Evolutionary conservation across 2,113 vertebrate genomes (phyloP).

Genomic region (Coregonus clupeaformis): DNA sequence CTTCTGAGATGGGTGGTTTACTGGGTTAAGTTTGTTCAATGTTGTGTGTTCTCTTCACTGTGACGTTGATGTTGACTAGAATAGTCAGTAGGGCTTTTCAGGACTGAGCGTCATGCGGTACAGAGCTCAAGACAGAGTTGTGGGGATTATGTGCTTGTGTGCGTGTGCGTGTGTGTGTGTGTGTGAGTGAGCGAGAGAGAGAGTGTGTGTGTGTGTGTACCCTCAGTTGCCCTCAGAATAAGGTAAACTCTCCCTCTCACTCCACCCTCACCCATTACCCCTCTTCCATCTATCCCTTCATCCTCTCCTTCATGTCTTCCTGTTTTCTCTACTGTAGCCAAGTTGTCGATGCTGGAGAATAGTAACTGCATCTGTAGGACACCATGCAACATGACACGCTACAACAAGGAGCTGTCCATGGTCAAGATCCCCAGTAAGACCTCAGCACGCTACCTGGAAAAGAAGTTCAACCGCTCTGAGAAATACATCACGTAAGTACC

Average conservation of each 20-base stretch:
- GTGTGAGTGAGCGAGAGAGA: no score
- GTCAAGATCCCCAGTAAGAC: slow-evolving; percentile 99
- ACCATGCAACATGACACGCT: slow-evolving; percentile 95
- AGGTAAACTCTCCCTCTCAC: background rate
- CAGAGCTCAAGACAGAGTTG: background rate
- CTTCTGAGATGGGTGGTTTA: no score
- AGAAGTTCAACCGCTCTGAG: slow-evolving; percentile 98
- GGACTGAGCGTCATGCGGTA: slow-evolving; percentile 11
- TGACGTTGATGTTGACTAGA: slow-evolving; percentile 19
- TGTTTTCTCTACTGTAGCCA: slow-evolving; percentile 67
- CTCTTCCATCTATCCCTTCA: background rate
- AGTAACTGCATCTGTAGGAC: slow-evolving; percentile 92
- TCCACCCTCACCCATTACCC: slow-evolving; percentile 14
- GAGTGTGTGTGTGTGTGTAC: background rate
- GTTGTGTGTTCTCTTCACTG: no score
- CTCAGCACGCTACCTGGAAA: slow-evolving; percentile 96
- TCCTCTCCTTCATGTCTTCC: background rate
- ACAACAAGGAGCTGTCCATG: slow-evolving; percentile 99
- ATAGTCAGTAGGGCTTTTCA: slow-evolving; percentile 10
- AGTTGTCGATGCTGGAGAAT: slow-evolving; percentile 90
- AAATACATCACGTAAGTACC: slow-evolving; percentile 93
- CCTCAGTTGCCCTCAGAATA: slow-evolving; percentile 13
- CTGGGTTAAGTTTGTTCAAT: no score
- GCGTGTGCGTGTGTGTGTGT: background rate
- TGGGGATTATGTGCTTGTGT: background rate